phyloP scores from a whole-genome alignment of 2,797 vertebrate species.

The Sebastes paucispinis region DNA sequence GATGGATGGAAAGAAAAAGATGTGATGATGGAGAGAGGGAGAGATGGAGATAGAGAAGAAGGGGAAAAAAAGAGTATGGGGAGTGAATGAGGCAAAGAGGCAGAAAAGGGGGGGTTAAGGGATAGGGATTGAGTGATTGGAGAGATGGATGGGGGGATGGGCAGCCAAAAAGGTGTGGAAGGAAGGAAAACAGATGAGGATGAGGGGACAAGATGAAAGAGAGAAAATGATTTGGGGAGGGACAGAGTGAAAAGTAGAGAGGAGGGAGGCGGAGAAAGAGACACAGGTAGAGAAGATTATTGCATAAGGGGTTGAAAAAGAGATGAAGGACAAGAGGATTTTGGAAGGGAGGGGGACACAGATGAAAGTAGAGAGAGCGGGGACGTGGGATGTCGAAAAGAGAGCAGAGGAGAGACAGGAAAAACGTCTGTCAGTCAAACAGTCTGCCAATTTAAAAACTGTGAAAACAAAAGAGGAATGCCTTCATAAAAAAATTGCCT shows the following conservation, averaged over 20 bases:
- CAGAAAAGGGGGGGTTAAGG: neutral
- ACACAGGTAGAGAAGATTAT: constrained; percentile 45
- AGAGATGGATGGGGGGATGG: neutral
- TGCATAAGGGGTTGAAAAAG: constrained; percentile 14
- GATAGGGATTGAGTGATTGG: constrained; percentile 14
- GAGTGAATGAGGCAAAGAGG: neutral
- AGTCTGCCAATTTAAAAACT: constrained; percentile 21
- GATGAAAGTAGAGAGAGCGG: constrained; percentile 32
- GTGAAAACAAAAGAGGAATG: neutral
- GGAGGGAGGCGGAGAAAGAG: neutral
- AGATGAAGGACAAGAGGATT: constrained; percentile 54
- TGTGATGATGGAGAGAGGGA: neutral
- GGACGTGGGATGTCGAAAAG: constrained; percentile 14
- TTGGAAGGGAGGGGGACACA: constrained; percentile 29
- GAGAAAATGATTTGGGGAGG: constrained; percentile 14
- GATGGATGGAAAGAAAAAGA: neutral
- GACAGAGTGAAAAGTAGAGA: neutral
- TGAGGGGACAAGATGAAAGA: constrained; percentile 14
- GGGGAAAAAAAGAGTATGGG: neutral
- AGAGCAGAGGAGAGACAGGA: constrained; percentile 27
- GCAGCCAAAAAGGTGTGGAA: constrained; percentile 17
- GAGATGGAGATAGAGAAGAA: neutral
- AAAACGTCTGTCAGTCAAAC: constrained; percentile 42
- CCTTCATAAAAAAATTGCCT: neutral
- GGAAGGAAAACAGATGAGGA: constrained; percentile 9